Conservation (phyloP, 2,113 vertebrate genomes). For the Rhombomys opimus region DNA sequence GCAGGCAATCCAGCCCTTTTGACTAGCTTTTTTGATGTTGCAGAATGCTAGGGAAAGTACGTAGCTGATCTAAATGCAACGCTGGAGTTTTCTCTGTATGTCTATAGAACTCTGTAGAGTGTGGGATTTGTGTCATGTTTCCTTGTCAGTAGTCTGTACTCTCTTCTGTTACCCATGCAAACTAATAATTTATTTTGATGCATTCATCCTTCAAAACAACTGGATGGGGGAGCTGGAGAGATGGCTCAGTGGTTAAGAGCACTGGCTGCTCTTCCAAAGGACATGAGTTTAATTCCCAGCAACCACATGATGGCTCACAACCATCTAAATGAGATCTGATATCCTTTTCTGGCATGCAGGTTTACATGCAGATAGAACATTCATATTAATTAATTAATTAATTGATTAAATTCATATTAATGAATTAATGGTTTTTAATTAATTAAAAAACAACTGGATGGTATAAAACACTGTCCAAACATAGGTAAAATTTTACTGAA, state of each 20-base stretch:
- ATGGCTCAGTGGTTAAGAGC: too few species aligned
- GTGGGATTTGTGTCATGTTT: neutral
- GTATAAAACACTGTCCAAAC: neutral
- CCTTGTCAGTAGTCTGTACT: neutral
- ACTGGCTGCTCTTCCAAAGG: too few species aligned
- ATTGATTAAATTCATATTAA: too few species aligned
- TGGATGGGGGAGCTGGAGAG: neutral
- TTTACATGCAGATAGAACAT: too few species aligned
- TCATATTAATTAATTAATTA: too few species aligned
- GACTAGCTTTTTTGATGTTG: neutral
- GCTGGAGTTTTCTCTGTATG: neutral
- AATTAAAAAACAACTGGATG: neutral
- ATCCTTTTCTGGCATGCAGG: too few species aligned
- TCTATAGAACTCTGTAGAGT: neutral
- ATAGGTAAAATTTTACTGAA: neutral
- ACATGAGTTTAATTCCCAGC: too few species aligned
- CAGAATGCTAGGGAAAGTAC: neutral
- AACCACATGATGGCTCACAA: too few species aligned
- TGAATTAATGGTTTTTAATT: too few species aligned
- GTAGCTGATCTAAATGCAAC: neutral
- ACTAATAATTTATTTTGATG: neutral
- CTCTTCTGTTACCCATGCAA: neutral
- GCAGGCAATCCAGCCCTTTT: too few species aligned
- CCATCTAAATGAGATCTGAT: too few species aligned
- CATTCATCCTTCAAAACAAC: neutral